Conservation (phyloP, 1,140 invertebrate species). For the Yoshiicerus persimilis region DNA sequence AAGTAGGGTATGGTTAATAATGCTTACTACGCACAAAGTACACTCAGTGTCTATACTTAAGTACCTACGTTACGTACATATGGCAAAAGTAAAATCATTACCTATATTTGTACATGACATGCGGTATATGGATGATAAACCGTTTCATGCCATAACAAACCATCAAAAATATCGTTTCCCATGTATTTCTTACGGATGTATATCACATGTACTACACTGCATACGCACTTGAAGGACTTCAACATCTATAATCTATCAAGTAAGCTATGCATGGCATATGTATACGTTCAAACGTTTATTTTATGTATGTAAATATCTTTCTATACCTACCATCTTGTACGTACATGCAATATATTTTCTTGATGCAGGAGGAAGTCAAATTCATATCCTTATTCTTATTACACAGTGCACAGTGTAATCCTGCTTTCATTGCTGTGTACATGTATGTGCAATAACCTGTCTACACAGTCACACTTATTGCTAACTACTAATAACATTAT, state of each 20-base stretch:
- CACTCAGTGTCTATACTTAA: background rate
- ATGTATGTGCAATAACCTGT: background rate
- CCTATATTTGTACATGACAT: background rate
- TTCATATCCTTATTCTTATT: background rate
- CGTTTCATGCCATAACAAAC: background rate
- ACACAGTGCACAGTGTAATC: no score
- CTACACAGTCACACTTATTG: background rate
- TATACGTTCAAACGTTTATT: background rate
- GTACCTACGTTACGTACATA: no score
- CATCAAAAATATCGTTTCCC: background rate
- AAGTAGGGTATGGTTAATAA: background rate
- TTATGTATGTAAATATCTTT: background rate
- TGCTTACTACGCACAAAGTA: background rate
- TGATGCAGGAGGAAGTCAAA: background rate
- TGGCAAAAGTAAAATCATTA: constrained; percentile 5
- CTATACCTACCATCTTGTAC: background rate
- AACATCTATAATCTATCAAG: background rate
- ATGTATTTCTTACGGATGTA: background rate
- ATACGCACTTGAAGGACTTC: background rate
- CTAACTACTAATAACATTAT: background rate
- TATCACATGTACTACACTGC: no score
- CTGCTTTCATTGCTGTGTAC: background rate
- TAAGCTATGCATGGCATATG: background rate
- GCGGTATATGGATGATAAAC: background rate
- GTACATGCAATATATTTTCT: background rate